phyloP scores from a whole-genome alignment of 1,140 invertebrate genomes.

The Platyscapa corneri region DNA sequence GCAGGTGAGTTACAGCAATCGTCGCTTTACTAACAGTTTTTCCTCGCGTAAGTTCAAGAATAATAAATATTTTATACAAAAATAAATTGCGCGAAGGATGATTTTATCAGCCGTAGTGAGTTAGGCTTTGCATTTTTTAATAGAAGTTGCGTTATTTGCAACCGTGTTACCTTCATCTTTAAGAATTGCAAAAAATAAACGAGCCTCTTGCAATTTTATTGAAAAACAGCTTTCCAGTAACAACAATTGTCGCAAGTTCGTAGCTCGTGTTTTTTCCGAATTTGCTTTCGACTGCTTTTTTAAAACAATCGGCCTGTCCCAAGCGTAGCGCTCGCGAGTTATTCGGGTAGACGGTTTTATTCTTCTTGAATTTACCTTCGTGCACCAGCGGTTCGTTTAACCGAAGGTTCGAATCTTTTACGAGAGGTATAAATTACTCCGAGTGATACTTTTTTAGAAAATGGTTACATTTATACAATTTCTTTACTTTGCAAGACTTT shows the following conservation, averaged over 20 bases:
- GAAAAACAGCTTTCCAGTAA: too few species aligned
- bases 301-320: neutral
- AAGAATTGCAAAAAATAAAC: too few species aligned
- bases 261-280: too few species aligned
- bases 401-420: neutral
- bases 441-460: neutral
- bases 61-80: neutral
- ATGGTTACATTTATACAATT: neutral
- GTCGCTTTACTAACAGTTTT: neutral
- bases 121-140: too few species aligned
- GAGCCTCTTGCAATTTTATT: too few species aligned
- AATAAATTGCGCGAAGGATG: neutral
- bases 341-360: neutral
- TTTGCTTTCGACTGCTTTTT: too few species aligned
- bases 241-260: too few species aligned
- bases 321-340: neutral
- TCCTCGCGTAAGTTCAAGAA: neutral
- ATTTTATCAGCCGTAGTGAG: neutral
- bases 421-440: neutral
- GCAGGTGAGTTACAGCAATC: neutral
- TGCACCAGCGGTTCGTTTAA: neutral
- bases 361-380: neutral
- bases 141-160: too few species aligned
- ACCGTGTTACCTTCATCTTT: too few species aligned
- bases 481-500: too few species aligned